Evolutionary conservation across 1,140 invertebrate genomes (phyloP).

Genomic region (Ceratosolen fusciceps): DNA sequence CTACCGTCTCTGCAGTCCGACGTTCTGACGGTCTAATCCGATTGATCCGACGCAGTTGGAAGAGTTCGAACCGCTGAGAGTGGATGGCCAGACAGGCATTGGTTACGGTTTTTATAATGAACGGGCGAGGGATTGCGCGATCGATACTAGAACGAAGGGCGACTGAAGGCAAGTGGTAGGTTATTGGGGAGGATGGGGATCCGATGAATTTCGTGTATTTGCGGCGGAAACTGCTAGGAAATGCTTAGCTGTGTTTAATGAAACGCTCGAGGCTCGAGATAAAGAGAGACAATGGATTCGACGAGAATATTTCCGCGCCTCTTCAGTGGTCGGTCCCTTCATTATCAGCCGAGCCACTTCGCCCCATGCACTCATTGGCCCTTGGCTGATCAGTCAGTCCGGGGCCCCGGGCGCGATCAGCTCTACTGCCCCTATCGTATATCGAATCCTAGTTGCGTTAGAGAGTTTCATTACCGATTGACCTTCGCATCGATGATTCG

Average conservation of each 20-base stretch:
- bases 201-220: neutral
- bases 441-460: no score
- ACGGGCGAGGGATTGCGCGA: no score
- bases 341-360: conserved; percentile 2
- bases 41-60: no score
- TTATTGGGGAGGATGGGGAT: no score
- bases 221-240: neutral
- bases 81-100: no score
- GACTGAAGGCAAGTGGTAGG: no score
- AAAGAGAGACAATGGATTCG: neutral
- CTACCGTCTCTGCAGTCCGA: no score
- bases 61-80: no score
- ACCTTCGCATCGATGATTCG: neutral
- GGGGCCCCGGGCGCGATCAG: neutral
- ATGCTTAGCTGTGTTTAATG: neutral
- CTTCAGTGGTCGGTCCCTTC: neutral
- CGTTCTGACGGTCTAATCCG: no score
- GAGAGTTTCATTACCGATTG: conserved; percentile 5
- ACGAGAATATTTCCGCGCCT: neutral
- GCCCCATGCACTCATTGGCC: neutral
- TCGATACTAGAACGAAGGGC: no score
- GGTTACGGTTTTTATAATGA: no score
- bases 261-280: neutral
- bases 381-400: neutral
- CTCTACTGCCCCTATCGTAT: no score